Conservation (phyloP, 2,113 vertebrate species). For the Bombycilla garrulus region DNA sequence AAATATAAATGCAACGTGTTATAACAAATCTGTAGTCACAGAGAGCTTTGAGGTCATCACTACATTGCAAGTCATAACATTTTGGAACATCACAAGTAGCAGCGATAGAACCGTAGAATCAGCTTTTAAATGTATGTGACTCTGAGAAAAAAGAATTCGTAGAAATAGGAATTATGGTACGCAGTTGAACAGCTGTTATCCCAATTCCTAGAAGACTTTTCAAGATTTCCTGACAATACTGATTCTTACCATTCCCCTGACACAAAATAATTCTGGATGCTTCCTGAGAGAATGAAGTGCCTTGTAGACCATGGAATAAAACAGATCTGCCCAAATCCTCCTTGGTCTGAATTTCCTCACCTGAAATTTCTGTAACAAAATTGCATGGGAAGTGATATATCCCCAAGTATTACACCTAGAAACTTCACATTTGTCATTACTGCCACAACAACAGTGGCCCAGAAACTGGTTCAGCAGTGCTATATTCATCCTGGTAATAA, state of each 20-base stretch:
- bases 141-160: background rate
- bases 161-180: background rate
- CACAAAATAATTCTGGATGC: background rate
- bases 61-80: background rate
- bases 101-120: background rate
- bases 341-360: background rate
- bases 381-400: rapidly evolving
- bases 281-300: background rate
- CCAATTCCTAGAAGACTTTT: background rate
- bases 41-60: background rate
- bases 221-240: background rate
- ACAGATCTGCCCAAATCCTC: background rate
- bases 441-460: background rate
- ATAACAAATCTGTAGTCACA: background rate
- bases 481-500: background rate
- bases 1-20: background rate
- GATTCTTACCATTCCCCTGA: background rate
- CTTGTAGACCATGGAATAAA: background rate
- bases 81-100: background rate
- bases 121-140: background rate
- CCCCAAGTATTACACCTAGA: background rate
- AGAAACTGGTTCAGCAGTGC: background rate
- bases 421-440: background rate
- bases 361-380: background rate
- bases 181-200: background rate